Conservation (phyloP, 2,888 invertebrate species). For the Dyspetes luteomarginatus region DNA sequence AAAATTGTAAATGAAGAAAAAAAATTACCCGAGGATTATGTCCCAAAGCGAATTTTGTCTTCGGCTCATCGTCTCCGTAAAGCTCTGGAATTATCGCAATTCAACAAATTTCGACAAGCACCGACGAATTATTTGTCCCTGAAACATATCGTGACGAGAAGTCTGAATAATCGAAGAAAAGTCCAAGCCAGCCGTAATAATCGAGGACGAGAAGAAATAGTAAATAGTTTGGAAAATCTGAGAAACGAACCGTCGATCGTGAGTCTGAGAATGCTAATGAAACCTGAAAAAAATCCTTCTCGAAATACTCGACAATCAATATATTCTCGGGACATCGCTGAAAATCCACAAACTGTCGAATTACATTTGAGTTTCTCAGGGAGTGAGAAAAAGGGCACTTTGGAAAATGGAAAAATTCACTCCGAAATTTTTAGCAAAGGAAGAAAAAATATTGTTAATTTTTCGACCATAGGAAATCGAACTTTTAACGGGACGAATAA, state of each 20-base stretch:
- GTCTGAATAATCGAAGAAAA: not conserved
- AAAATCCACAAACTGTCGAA: slow-evolving; percentile 25
- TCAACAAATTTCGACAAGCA: slow-evolving; percentile 36
- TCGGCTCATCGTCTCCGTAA: slow-evolving; percentile 32
- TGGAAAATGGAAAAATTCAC: not conserved
- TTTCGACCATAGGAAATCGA: not conserved
- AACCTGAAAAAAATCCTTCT: not conserved
- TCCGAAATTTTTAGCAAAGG: not conserved
- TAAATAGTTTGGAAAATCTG: slow-evolving; percentile 23
- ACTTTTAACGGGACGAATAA: not conserved
- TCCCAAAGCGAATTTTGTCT: slow-evolving; percentile 22
- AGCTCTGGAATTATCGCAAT: slow-evolving; percentile 32
- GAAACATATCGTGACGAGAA: slow-evolving; percentile 36
- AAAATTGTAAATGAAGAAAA: not conserved
- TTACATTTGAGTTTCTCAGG: slow-evolving; percentile 29
- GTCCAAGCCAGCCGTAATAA: not conserved
- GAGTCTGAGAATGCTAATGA: slow-evolving; percentile 42
- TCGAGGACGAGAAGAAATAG: not conserved
- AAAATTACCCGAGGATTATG: not conserved
- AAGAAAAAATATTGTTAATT: not conserved
- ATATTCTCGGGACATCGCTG: not conserved
- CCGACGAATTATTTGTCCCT: not conserved
- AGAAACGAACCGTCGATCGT: slow-evolving; percentile 51
- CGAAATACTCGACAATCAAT: slow-evolving; percentile 7
- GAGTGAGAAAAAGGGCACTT: not conserved